Percentiles rank a stretch among this genome's conserved stretches.
phyloP scores from a whole-genome alignment of 2,797 vertebrate species.

The Acestrorhynchus altus region DNA sequence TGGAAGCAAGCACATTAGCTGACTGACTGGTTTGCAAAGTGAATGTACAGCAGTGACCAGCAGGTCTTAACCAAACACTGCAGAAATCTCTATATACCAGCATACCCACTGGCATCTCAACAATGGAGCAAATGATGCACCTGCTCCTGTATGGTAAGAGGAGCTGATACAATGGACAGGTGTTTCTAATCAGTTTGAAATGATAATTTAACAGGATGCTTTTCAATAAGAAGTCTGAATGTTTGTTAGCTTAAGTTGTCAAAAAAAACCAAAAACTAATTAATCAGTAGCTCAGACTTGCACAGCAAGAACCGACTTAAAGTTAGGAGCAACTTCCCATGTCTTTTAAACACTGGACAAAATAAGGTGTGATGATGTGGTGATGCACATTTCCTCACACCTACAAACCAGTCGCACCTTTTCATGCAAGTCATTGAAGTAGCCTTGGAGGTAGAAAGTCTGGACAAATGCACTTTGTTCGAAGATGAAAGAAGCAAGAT shows the following conservation, averaged over 20 bases:
- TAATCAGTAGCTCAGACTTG: too few species aligned
- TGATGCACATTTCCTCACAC: constrained; percentile 13
- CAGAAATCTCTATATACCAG: constrained; percentile 35
- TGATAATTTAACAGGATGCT: too few species aligned
- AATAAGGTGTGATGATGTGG: constrained; percentile 12
- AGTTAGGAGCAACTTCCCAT: too few species aligned
- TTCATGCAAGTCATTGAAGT: not conserved
- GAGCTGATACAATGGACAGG: too few species aligned
- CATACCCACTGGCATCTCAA: not conserved
- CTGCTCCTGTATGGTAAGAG: too few species aligned
- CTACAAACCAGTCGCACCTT: constrained; percentile 24
- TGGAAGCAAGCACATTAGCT: constrained; percentile 10
- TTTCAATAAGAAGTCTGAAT: too few species aligned
- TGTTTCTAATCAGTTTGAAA: too few species aligned
- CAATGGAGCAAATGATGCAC: too few species aligned
- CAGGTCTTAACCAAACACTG: constrained; percentile 35
- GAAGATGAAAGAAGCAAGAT: constrained; percentile 7
- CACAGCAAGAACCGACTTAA: too few species aligned
- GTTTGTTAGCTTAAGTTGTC: too few species aligned
- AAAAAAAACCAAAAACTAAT: too few species aligned
- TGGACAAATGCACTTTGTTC: constrained; percentile 11
- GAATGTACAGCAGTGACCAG: constrained; percentile 18
- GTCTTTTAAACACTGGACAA: too few species aligned
- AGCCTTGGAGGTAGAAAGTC: constrained; percentile 8
- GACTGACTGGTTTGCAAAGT: constrained; percentile 31